phyloP scores from a whole-genome alignment of 1,140 invertebrate species.

The Sycophila sp. region DNA sequence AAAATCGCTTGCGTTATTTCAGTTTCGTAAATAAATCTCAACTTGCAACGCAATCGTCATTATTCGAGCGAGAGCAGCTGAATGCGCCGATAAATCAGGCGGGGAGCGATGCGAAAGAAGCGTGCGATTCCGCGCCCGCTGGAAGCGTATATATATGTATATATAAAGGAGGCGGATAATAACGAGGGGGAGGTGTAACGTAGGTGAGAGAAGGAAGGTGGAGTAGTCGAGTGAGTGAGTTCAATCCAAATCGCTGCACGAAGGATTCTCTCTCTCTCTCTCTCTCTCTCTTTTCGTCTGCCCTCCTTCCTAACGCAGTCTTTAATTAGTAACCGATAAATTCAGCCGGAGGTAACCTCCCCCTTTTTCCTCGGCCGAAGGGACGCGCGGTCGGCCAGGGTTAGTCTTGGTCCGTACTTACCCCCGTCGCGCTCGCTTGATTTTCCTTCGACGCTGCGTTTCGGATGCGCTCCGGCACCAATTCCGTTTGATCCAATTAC shows the following conservation, averaged over 20 bases:
- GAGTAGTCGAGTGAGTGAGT: constrained; percentile 38
- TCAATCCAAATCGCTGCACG: constrained; percentile 51
- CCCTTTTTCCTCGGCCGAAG: constrained; percentile 37
- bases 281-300: constrained; percentile 51
- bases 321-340: constrained; percentile 60
- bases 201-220: neutral
- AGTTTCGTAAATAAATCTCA: constrained; percentile 20
- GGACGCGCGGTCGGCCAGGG: too few species aligned
- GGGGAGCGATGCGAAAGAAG: neutral
- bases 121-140: neutral
- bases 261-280: constrained; percentile 45
- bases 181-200: constrained; percentile 15
- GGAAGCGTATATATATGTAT: neutral
- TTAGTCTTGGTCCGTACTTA: too few species aligned
- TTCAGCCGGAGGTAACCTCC: constrained; percentile 47
- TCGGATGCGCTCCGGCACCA: too few species aligned
- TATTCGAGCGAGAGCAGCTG: constrained; percentile 25
- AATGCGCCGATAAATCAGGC: constrained; percentile 31
- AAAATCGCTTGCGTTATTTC: constrained; percentile 1
- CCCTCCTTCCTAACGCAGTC: constrained; percentile 50
- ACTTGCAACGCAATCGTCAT: constrained; percentile 30
- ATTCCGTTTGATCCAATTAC: neutral
- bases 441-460: neutral
- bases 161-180: neutral
- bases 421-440: neutral